Percentiles rank a stretch among this genome's conserved stretches.
Evolutionary conservation across 2,113 vertebrate species (phyloP).

Genomic region (Rutilus rutilus): DNA sequence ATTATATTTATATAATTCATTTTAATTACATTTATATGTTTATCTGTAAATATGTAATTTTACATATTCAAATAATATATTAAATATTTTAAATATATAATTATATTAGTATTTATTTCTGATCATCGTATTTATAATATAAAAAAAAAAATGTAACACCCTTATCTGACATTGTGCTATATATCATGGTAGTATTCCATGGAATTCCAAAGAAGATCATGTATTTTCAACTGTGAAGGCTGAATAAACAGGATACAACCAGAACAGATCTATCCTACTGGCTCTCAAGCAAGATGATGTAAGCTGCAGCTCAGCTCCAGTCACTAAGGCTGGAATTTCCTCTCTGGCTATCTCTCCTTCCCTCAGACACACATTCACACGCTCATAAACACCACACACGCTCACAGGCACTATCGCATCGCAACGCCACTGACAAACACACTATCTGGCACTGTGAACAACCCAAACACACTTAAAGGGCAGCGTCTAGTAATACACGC

Average conservation of each 20-base stretch:
- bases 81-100: neutral
- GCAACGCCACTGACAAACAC: neutral
- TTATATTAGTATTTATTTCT: neutral
- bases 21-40: neutral
- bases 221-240: neutral
- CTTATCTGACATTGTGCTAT: no score
- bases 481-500: neutral
- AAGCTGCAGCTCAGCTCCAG: conserved; percentile 44
- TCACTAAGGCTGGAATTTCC: conserved; percentile 44
- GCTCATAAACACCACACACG: conserved; percentile 22
- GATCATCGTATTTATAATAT: neutral
- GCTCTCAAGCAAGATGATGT: conserved; percentile 49
- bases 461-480: neutral
- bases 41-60: neutral
- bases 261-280: neutral
- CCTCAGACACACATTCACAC: conserved; percentile 4
- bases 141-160: no score
- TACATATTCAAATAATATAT: neutral
- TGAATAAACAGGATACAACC: neutral
- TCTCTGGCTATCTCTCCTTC: conserved; percentile 39
- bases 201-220: no score
- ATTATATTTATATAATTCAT: neutral
- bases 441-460: neutral
- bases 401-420: neutral
- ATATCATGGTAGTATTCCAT: no score